A percentile compares a stretch with the other conserved stretches of the same genome.
Evolutionary conservation across 2,888 invertebrate species (phyloP).

Genomic region (Ectemnius continuus): DNA sequence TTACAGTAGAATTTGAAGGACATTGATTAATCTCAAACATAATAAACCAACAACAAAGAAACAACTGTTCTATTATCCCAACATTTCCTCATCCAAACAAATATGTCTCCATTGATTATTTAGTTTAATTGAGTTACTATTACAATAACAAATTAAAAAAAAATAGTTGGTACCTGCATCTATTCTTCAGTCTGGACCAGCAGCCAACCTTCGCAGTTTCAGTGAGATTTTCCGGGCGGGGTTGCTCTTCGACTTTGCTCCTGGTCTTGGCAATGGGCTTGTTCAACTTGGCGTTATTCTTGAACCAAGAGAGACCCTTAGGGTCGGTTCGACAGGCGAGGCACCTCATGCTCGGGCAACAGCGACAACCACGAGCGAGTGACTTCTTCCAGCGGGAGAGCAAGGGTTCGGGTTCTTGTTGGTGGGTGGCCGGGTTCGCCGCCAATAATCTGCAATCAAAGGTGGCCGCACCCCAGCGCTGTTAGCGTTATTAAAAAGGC

Average conservation of each 20-base stretch:
- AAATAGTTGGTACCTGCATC: constrained; percentile 68
- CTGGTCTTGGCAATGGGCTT: constrained; percentile 12
- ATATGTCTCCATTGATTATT: no score
- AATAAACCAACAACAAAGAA: no score
- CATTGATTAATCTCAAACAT: no score
- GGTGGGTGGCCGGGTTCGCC: constrained; percentile 54
- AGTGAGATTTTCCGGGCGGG: not conserved
- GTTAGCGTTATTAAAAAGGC: constrained; percentile 50
- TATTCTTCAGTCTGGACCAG: constrained; percentile 69
- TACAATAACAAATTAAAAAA: not conserved
- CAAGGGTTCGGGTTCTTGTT: constrained; percentile 51
- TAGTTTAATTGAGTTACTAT: no score
- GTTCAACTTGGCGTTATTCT: constrained; percentile 50
- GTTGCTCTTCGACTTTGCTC: constrained; percentile 25
- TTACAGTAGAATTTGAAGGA: no score
- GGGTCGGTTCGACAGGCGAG: constrained; percentile 70
- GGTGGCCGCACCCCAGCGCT: constrained; percentile 30
- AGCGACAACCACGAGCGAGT: constrained; percentile 61
- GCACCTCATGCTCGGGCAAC: constrained; percentile 71
- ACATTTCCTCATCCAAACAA: no score
- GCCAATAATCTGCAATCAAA: constrained; percentile 61
- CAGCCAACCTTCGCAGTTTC: constrained; percentile 51
- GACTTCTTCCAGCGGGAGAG: constrained; percentile 63
- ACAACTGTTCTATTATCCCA: no score
- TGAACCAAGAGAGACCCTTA: constrained; percentile 69